A percentile compares a stretch with the other conserved stretches of the same genome.
These are phyloP conservation scores for Barbus barbus DNA, from an alignment of 2,113 vertebrate species.

Conservation along the genomic window DNA sequence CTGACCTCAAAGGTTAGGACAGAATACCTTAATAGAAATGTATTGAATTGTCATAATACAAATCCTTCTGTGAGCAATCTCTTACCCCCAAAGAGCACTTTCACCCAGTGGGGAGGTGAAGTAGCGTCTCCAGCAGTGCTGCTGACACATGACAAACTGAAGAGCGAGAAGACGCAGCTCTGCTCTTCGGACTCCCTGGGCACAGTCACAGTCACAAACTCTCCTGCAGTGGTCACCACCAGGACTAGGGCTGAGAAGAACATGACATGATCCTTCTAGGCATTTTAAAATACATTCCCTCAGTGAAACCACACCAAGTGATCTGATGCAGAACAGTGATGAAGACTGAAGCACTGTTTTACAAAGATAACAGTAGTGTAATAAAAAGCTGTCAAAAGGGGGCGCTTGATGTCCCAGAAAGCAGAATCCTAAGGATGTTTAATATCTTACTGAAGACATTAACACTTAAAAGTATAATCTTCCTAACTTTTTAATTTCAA, in stretches of 20 bases:
- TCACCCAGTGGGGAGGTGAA: constrained; percentile 50
- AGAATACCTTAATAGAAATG: background rate
- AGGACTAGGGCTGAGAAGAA: background rate
- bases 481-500: background rate
- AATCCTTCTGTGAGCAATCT: background rate
- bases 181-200: constrained; percentile 51
- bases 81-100: constrained; percentile 42
- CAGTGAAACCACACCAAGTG: background rate
- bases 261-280: background rate
- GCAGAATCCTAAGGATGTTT: too few relatives aligned
- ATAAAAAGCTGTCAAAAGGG: background rate
- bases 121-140: constrained; percentile 67
- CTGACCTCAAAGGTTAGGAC: background rate
- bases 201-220: constrained; percentile 44
- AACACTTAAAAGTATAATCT: background rate
- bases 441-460: background rate
- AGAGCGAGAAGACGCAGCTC: constrained; percentile 68
- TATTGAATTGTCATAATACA: background rate
- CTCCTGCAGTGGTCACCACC: background rate
- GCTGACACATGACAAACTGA: constrained; percentile 66
- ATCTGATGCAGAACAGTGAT: background rate
- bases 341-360: background rate
- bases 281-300: background rate
- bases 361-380: background rate
- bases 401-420: background rate